Evolutionary conservation across 2,888 invertebrate species (phyloP), one percentile per base, ranked within the genome.

Genomic region (Kuschelorhynchus macadamiae): DNA sequence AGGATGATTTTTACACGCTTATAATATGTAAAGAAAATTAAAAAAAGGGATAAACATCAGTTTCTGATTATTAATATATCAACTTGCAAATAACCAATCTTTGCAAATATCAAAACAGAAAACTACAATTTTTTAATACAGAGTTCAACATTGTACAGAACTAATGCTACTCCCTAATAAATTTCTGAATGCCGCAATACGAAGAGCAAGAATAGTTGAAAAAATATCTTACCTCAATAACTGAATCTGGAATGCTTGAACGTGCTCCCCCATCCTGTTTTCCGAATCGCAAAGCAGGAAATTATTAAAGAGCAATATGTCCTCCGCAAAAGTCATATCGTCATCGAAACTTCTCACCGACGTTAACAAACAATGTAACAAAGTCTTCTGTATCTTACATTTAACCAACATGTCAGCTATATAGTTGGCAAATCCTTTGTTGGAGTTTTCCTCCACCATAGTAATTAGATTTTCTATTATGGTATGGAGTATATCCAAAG

Each of bases 331-430:
- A 5, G 90, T 89, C 72, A 85, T 85, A 39, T 85, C 84, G 25
- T 85, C 85, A 68, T 86, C 86, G 81, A 87, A 87, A 73, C 87
- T 88, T 76, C 90, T 85, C 1, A 94, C 92, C 14, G 91, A 91
- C 1, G 94, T 92, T 52, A 94, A 87, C 16, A 94, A 85, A 79
- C 93, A 92, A 80, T 94, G 94, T 50, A 95, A 85, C 47, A 93
- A 87, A 18, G 93, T 91, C 80, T 94, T 94, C 82, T 95, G 95
- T 49, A 95, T 86, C 82, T 94, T 94, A 77, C 93, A 92, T 71
- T 92, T 89, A 1, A 87, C 85, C 77, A 94, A 84, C 74, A 91
- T 83, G 81, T 93, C 93, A 11, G 89, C 89, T 70, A 92, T 90
- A 80, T 92, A 95, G 75, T 89, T 90, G 9, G 92, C 90, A 78